Conservation (phyloP, 2,113 vertebrate species). For the Gambusia affinis region DNA sequence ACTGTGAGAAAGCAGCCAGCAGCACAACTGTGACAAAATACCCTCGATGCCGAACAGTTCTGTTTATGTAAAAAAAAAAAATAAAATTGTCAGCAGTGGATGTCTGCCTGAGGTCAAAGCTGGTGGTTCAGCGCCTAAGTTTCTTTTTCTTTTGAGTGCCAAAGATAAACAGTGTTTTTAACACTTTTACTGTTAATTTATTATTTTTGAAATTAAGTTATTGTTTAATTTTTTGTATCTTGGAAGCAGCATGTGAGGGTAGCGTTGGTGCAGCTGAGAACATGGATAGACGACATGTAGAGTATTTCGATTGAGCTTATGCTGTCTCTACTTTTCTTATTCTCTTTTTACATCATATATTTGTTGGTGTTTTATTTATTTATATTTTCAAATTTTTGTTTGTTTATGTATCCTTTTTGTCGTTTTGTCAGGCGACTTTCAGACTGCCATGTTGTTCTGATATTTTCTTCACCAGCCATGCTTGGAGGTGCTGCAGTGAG, state of each 20-base stretch:
- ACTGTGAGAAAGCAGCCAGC: constrained; percentile 11
- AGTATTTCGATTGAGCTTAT: too few species aligned
- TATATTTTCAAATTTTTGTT: too few species aligned
- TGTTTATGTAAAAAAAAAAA: constrained; percentile 17
- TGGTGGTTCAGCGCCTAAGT: constrained; percentile 20
- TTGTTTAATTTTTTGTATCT: background rate
- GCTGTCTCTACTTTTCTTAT: too few species aligned
- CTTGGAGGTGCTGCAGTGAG: too few species aligned
- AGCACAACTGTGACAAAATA: constrained; percentile 14
- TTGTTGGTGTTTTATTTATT: too few species aligned
- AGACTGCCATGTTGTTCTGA: too few species aligned
- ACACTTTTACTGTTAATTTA: constrained; percentile 19
- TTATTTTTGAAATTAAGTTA: background rate
- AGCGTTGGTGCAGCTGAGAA: too few species aligned
- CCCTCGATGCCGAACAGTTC: background rate
- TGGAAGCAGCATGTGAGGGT: background rate
- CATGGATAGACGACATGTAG: too few species aligned
- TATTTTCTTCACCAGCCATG: too few species aligned
- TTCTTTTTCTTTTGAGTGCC: constrained; percentile 32
- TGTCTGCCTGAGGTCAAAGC: constrained; percentile 27
- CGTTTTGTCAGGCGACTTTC: too few species aligned
- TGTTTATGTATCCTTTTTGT: too few species aligned
- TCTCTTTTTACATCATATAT: too few species aligned
- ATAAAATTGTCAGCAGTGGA: constrained; percentile 9
- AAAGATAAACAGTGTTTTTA: constrained; percentile 25